phyloP scores from a whole-genome alignment of 2,888 invertebrate species.

The Ceramica pisi region DNA sequence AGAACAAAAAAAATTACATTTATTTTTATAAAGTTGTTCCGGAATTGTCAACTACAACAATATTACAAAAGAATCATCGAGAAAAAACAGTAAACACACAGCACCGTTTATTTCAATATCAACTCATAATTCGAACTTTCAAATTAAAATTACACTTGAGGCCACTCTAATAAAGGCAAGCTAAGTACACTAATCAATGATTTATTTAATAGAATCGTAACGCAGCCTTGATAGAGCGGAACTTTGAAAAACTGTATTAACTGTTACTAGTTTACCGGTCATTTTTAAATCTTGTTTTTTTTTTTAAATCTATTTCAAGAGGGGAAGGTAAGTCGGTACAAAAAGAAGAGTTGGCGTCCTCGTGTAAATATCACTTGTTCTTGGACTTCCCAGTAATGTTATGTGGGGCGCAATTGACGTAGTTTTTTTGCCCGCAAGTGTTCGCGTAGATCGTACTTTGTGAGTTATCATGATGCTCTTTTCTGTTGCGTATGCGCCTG shows the following conservation, averaged over 20 bases:
- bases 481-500: neutral
- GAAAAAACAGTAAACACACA: neutral
- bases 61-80: neutral
- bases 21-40: neutral
- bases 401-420: conserved; percentile 59
- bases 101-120: conserved; percentile 7
- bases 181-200: conserved; percentile 56
- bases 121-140: conserved; percentile 52
- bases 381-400: conserved; percentile 74
- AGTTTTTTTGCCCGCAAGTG: conserved; percentile 48
- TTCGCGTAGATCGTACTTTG: neutral
- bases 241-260: conserved; percentile 48
- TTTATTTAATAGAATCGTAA: conserved; percentile 46
- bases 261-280: conserved; percentile 31
- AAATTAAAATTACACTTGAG: conserved; percentile 57
- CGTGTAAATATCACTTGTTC: conserved; percentile 83
- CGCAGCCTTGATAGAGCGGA: conserved; percentile 61
- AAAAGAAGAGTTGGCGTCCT: conserved; percentile 85
- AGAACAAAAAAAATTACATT: neutral
- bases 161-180: conserved; percentile 53
- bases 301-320: conserved; percentile 52
- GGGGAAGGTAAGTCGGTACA: conserved; percentile 63
- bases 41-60: neutral
- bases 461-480: conserved; percentile 42
- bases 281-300: conserved; percentile 37